These are phyloP conservation scores for Gnathonemus longibarbis DNA, from an alignment of 2,113 vertebrate genomes.

Conservation along the genomic window DNA sequence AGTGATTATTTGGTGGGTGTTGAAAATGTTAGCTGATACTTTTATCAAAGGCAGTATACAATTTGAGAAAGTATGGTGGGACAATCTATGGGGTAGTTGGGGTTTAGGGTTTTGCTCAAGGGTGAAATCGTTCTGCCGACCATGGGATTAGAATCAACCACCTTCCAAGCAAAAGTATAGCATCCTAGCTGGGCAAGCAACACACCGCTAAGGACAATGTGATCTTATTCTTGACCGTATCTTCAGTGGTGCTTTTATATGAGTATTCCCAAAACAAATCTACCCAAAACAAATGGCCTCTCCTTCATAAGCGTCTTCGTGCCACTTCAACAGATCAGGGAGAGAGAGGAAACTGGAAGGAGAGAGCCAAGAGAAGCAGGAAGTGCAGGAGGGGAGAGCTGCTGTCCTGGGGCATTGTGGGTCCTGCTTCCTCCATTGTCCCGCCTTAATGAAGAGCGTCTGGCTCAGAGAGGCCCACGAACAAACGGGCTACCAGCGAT, in stretches of 20 bases:
- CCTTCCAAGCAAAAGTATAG: not conserved
- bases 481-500: conserved; percentile 25
- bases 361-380: not conserved
- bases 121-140: not conserved
- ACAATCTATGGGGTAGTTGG: not conserved
- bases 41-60: not conserved
- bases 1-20: not conserved
- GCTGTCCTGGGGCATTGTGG: conserved; percentile 34
- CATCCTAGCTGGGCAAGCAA: not conserved
- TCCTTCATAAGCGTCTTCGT: not conserved
- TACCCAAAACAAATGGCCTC: not conserved
- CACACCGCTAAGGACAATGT: not conserved
- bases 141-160: not conserved
- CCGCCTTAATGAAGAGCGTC: conserved; percentile 43
- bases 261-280: too few species aligned
- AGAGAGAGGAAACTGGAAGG: not conserved
- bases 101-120: not conserved
- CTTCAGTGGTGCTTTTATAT: not conserved
- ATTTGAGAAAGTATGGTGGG: not conserved
- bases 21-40: not conserved
- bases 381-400: conserved; percentile 15
- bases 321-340: not conserved
- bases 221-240: not conserved
- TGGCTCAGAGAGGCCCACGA: conserved; percentile 25
- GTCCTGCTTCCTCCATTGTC: conserved; percentile 30